Conservation (phyloP, 2,113 vertebrate genomes). For the Hippocampus mohnikei region DNA sequence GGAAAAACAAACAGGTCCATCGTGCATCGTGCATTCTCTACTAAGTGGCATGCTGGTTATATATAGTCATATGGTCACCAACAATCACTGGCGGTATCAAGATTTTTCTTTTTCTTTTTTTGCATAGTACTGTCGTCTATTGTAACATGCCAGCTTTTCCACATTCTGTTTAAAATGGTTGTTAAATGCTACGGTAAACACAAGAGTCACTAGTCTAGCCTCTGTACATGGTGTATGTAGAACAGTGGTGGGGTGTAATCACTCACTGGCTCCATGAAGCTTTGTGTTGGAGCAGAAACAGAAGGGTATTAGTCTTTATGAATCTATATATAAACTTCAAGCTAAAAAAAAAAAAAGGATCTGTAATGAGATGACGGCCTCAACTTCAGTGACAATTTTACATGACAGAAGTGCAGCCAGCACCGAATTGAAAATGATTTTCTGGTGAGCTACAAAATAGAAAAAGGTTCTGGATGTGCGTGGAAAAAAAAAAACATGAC, state of each 20-base stretch:
- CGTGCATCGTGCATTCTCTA: not conserved
- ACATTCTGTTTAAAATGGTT: not conserved
- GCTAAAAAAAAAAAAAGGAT: slow-evolving; percentile 39
- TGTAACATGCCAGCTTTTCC: not conserved
- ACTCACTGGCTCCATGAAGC: slow-evolving; percentile 1
- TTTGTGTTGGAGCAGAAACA: slow-evolving; percentile 23
- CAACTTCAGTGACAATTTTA: slow-evolving; percentile 16
- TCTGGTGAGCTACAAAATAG: not conserved
- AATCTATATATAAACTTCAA: slow-evolving; percentile 54
- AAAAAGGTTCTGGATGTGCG: not conserved
- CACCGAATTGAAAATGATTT: not conserved
- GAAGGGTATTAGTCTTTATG: slow-evolving; percentile 34
- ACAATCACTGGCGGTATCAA: not conserved
- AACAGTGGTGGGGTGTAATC: slow-evolving; percentile 13
- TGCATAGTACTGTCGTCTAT: not conserved
- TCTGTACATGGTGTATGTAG: slow-evolving; percentile 5
- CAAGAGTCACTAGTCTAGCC: not conserved
- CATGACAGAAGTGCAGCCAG: not conserved
- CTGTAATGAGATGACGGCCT: slow-evolving; percentile 28
- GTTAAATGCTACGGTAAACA: not conserved
- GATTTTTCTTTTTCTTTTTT: not conserved
- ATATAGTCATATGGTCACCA: not conserved
- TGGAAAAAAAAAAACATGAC: not conserved
- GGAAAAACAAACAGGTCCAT: too few species aligned
- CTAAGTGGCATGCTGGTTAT: not conserved